Evolutionary conservation across 2,113 vertebrate species (phyloP), one percentile per base, ranked within the genome.

Genomic region (Todiramphus saurophagus): DNA sequence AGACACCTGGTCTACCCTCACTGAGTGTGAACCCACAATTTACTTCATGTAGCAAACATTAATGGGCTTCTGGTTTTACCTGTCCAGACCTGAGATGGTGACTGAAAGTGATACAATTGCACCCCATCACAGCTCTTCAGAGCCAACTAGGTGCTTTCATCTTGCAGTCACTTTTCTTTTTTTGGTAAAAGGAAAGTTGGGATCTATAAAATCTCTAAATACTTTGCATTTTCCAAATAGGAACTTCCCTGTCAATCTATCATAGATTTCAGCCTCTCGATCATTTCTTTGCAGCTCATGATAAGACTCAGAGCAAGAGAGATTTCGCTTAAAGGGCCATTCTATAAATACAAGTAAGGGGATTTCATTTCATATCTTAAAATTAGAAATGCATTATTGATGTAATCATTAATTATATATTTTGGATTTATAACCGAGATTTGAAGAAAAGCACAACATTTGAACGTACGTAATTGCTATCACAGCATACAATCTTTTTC

Each of bases 331-430:
- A 96, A 95, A 82, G 69, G 9, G 73, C 51, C 60, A 88, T 66
- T 27, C 56, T 87, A 84, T n/a, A 91, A 87, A 93, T 95, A 85
- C 59, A 78, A 73, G 67, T 63, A 91, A 96, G 63, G 51, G n/a
- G 46, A 91, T 94, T 97, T 87, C 62, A 72, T 89, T 96, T 97
- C 90, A 55, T 90, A 92, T 62, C 89, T 97, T 93, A 83, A 98
- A 96, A 97, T 98, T 96, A 96, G 93, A 98, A 97, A 97, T 98
- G 44, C 92, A 98, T 98, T 98, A 98, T 98, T 98, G 94, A 98
- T 96, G 46, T 56, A 56, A 89, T 91, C 95, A 97, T 98, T 96
- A 97, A 98, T 98, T 97, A 97, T 97, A 97, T 87, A 97, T 98
- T 96, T 97, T 85, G 89, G 93, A 89, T 82, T 96, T 96, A 68